Conservation (phyloP, 2,888 invertebrate species). For the Hermodice carunculata region DNA sequence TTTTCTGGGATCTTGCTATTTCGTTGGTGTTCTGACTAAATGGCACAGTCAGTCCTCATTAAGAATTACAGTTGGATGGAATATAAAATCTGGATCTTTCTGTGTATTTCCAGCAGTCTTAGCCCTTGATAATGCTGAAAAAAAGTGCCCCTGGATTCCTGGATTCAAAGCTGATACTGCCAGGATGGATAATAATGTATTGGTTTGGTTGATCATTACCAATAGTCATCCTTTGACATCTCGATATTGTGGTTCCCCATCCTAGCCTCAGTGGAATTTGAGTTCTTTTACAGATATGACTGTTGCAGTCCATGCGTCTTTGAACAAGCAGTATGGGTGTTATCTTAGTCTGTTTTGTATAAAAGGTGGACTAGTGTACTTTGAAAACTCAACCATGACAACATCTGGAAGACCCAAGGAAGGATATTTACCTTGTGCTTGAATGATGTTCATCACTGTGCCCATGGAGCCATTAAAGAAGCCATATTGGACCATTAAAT, state of each 20-base stretch:
- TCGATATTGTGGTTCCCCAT: constrained; percentile 43
- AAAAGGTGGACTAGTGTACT: constrained; percentile 41
- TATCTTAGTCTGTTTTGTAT: constrained; percentile 17
- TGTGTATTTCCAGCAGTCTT: constrained; percentile 33
- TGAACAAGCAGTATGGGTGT: constrained; percentile 41
- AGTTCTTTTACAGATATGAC: constrained; percentile 28
- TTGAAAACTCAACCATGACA: constrained; percentile 30
- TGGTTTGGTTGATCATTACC: constrained; percentile 34
- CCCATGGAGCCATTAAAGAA: constrained; percentile 36
- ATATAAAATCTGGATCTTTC: constrained; percentile 37
- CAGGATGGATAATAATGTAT: constrained; percentile 41
- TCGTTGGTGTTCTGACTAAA: too few relatives aligned
- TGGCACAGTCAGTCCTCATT: constrained; percentile 39
- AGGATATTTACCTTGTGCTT: constrained; percentile 23
- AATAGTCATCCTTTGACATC: constrained; percentile 47
- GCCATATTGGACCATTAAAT: constrained; percentile 26
- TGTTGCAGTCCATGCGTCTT: constrained; percentile 36
- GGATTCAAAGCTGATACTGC: constrained; percentile 35
- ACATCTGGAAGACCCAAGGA: constrained; percentile 26
- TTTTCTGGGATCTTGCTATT: too few relatives aligned
- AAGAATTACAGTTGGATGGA: constrained; percentile 31
- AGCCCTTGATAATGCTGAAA: constrained; percentile 41
- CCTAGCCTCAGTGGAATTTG: constrained; percentile 39
- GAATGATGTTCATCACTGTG: constrained; percentile 30
- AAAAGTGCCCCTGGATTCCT: too few relatives aligned